Evolutionary conservation across 2,888 invertebrate species (phyloP), one percentile per base, ranked within the genome.

Genomic region (Carterocephalus palaemon): DNA sequence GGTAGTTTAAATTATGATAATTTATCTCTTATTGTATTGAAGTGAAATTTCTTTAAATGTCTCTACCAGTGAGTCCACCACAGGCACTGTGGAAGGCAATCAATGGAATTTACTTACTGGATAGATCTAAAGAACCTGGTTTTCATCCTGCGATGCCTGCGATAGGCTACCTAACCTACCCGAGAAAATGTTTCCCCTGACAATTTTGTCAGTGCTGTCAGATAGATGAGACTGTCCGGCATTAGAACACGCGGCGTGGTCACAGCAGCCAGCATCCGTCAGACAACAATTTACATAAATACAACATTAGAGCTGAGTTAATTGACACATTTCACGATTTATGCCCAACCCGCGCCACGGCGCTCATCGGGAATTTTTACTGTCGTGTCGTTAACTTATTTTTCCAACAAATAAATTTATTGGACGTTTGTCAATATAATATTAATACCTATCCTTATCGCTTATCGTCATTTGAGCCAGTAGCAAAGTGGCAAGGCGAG

Each of bases 281-380:
- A 72, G 70, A 60, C 59, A 51, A 53, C 52, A 61, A 84, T 86
- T 84, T 71, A 79, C 85, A 86, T 86, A 82, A 82, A 82, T 80
- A 76, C 76, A 59, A 75, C 82, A 86, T 86, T 84, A 82, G 67
- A 69, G 62, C 62, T 73, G 78, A 79, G 75, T 83, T 85, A 85
- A 86, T 86, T 85, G 85, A 86, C 85, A 82, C 78, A 76, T 83
- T 74, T 72, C 69, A 77, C 73, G 83, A 85, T 85, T 84, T 85
- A 84, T 85, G 67, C 65, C 62, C n/a, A n/a, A n/a, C n/a, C 61
- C 67, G 64, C 68, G 64, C 67, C 58, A 61, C 64, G 66, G 62
- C 60, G 71, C 64, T 75, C 76, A 73, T 64, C 57, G 58, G 68
- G 62, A 67, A 67, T 68, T 69, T 66, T 66, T 62, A 64, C 55